Evolutionary conservation across 2,113 vertebrate genomes (phyloP), one percentile per base, ranked within the genome.

Genomic region (Thymallus thymallus): DNA sequence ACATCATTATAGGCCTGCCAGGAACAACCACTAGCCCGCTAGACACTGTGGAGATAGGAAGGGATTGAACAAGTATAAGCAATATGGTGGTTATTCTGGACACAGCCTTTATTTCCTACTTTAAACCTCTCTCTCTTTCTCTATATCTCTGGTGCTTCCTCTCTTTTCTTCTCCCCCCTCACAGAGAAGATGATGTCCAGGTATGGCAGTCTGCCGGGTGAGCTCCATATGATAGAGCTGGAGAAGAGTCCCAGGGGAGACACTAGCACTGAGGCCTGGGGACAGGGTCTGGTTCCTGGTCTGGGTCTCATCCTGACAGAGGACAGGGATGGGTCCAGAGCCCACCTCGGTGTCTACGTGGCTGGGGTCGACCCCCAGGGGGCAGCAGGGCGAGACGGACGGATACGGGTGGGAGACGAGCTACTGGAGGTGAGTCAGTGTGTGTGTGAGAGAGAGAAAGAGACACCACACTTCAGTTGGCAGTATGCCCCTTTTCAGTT

Each of bases 221-320:
- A 95, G 72, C 92, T 98, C 12, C 94, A 95, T 46, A 87, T 98
- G 94, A 94, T 98, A 78, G 95, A 96, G 76, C 90, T 99, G 88
- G 94, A 98, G 85, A 97, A 97, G 92, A 94, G 94, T 72, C 93
- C 87, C 61, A 10, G 24, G 9, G 56, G 56, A 22, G n/a, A 2
- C 18, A 14, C 2, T 76, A 71, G 0, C 46, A 16, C 46, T 1
- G 73, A 75, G 1, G 85, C 80, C 78, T 88, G 6, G 95, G 51
- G 45, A 88, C 24, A 16, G 18, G 63, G 26, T 58, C 60, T 78
- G 77, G 86, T 78, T 69, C 79, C 88, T 7, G 95, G 96, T 75
- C 91, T 99, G 87, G 97, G 98, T 74, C 91, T 99, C 78, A 93
- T 93, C 83, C 94, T 99, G 74, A 91, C 93, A 73, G 95, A 94